Evolutionary conservation across 1,140 invertebrate genomes (phyloP).

Genomic region (Ceratitis capitata): DNA sequence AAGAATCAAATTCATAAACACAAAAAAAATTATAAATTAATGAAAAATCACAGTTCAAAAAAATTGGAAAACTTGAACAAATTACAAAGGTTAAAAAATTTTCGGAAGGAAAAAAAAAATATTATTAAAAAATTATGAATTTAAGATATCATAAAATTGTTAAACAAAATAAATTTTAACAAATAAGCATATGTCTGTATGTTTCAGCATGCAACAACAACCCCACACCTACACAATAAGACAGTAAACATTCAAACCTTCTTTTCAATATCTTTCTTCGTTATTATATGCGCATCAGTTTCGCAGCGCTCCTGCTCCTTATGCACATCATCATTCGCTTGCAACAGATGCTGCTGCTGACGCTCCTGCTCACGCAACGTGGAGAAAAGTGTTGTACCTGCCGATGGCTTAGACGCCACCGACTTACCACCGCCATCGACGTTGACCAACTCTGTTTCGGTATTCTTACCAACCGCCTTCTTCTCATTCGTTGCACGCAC

Average conservation of each 20-base stretch:
- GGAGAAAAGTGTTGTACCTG: slow-evolving; percentile 69
- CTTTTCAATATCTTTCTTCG: slow-evolving; percentile 35
- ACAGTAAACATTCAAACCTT: slow-evolving; percentile 43
- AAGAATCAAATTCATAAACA: neutral
- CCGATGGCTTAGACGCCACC: slow-evolving; percentile 61
- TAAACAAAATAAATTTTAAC: slow-evolving; percentile 33
- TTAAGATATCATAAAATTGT: neutral
- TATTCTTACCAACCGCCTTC: slow-evolving; percentile 2
- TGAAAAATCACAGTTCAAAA: no score
- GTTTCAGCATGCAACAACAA: neutral
- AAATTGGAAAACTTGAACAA: no score
- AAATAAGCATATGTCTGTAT: neutral
- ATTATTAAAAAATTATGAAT: neutral
- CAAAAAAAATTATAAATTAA: neutral
- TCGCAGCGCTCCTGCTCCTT: slow-evolving; percentile 12
- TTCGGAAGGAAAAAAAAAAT: neutral
- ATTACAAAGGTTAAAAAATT: no score
- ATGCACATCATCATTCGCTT: slow-evolving; percentile 1
- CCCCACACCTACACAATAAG: neutral
- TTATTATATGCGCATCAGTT: slow-evolving; percentile 17
- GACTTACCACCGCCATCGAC: neutral
- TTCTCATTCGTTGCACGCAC: slow-evolving; percentile 42
- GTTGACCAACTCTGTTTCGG: neutral
- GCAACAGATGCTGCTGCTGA: slow-evolving; percentile 53
- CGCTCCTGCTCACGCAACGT: slow-evolving; percentile 70